Conservation (phyloP, 2,888 invertebrate genomes). For the Rhingia rostrata region DNA sequence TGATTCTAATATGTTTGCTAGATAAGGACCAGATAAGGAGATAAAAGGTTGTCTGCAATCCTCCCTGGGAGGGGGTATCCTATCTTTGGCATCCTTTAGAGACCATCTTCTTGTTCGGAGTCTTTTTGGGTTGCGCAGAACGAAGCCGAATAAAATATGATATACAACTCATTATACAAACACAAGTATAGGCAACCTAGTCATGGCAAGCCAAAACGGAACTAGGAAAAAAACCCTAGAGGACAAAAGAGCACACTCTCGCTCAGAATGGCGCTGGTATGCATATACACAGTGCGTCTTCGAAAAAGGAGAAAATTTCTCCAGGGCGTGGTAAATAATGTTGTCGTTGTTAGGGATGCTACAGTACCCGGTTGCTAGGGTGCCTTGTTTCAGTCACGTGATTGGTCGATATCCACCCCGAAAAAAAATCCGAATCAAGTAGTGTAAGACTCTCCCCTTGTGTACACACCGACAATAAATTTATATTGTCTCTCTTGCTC, state of each 20-base stretch:
- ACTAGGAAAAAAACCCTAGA: slow-evolving; percentile 30
- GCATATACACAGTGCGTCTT: slow-evolving; percentile 39
- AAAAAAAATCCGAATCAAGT: not conserved
- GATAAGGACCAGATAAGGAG: slow-evolving; percentile 64
- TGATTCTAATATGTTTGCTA: slow-evolving; percentile 64
- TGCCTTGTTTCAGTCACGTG: slow-evolving; percentile 66
- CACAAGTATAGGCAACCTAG: slow-evolving; percentile 33
- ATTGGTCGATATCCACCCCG: slow-evolving; percentile 71
- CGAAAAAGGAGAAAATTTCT: slow-evolving; percentile 65
- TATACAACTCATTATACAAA: slow-evolving; percentile 59
- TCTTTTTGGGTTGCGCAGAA: slow-evolving; percentile 45
- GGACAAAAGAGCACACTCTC: slow-evolving; percentile 28
- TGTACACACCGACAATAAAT: slow-evolving; percentile 56
- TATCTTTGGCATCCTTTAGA: slow-evolving; percentile 37
- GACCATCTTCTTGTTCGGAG: slow-evolving; percentile 10
- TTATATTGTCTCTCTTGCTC: slow-evolving; percentile 72
- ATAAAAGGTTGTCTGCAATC: slow-evolving; percentile 65
- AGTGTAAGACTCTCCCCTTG: slow-evolving; percentile 35
- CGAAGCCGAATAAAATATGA: slow-evolving; percentile 46
- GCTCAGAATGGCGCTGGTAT: slow-evolving; percentile 11
- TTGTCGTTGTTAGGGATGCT: slow-evolving; percentile 71
- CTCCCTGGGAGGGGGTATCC: slow-evolving; percentile 32
- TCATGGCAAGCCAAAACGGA: slow-evolving; percentile 30
- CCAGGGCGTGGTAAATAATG: slow-evolving; percentile 73
- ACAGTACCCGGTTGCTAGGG: slow-evolving; percentile 65